phyloP scores from a whole-genome alignment of 2,888 invertebrate species.

The Eilema depressum region DNA sequence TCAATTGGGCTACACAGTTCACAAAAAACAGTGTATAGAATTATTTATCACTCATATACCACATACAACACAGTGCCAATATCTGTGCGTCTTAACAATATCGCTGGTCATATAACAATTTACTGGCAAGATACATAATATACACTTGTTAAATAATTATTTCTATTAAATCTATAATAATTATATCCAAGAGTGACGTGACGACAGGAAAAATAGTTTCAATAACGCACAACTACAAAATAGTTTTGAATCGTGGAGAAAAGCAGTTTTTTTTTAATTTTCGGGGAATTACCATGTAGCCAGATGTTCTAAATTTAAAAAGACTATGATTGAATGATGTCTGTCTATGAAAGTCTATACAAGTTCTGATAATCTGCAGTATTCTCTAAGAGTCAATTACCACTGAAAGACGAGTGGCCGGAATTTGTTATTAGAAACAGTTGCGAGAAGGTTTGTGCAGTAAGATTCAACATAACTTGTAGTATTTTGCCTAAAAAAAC shows the following conservation, averaged over 20 bases:
- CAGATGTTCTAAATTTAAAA: background rate
- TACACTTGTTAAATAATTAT: constrained; percentile 20
- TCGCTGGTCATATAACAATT: constrained; percentile 15
- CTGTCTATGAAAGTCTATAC: too few relatives aligned
- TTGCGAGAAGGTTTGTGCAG: too few relatives aligned
- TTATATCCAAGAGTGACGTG: background rate
- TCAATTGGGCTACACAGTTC: background rate
- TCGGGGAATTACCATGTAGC: background rate
- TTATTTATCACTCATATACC: background rate
- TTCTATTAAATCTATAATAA: constrained; percentile 12
- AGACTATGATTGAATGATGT: background rate
- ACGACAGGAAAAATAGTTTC: background rate
- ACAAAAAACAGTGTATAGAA: background rate
- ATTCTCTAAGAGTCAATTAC: too few relatives aligned
- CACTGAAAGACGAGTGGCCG: too few relatives aligned
- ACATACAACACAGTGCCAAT: background rate
- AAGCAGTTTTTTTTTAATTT: too few relatives aligned
- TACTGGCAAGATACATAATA: constrained; percentile 41
- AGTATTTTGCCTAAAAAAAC: too few relatives aligned
- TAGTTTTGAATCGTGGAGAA: background rate
- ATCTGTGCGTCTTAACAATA: background rate
- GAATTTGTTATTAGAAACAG: too few relatives aligned
- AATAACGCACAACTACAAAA: background rate
- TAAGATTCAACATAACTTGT: too few relatives aligned
- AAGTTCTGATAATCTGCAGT: too few relatives aligned